These are phyloP conservation scores for Ormyrus labotus DNA, from an alignment of 2,888 invertebrate species.

Conservation along the genomic window DNA sequence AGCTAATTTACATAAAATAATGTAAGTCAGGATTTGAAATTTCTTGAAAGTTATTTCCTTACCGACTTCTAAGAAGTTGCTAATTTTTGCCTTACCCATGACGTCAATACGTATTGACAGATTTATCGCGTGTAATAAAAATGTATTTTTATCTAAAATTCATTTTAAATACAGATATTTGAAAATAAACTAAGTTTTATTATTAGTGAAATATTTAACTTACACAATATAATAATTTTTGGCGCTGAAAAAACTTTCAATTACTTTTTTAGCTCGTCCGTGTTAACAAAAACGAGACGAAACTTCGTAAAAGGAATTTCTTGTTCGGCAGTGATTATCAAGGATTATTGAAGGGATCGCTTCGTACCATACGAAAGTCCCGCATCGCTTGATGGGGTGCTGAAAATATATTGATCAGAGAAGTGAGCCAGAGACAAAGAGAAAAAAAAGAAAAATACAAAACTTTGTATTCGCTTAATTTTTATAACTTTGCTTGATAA, in stretches of 20 bases:
- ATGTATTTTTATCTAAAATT: neutral
- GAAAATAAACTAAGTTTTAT: too few relatives aligned
- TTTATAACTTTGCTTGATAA: neutral
- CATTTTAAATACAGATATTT: too few relatives aligned
- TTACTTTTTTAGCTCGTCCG: conserved; percentile 40
- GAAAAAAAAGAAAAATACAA: conserved; percentile 9
- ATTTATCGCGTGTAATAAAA: too few relatives aligned
- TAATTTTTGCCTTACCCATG: conserved; percentile 1
- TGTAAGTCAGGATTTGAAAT: too few relatives aligned
- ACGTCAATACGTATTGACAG: conserved; percentile 13
- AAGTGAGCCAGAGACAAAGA: conserved; percentile 7
- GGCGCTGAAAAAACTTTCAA: conserved; percentile 33
- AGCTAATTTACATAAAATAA: too few relatives aligned
- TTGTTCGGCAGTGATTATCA: conserved; percentile 61
- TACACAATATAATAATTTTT: neutral
- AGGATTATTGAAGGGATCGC: conserved; percentile 59
- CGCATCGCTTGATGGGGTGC: conserved; percentile 31
- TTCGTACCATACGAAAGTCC: conserved; percentile 40
- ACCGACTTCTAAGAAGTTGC: conserved; percentile 14
- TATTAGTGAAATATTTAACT: too few relatives aligned
- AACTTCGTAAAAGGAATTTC: conserved; percentile 61
- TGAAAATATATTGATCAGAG: conserved; percentile 52
- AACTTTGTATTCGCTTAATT: neutral
- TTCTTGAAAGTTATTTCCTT: conserved; percentile 10
- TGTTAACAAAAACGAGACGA: conserved; percentile 41